phyloP scores from a whole-genome alignment of 2,888 invertebrate genomes.

The Listrodromus nycthemerus region DNA sequence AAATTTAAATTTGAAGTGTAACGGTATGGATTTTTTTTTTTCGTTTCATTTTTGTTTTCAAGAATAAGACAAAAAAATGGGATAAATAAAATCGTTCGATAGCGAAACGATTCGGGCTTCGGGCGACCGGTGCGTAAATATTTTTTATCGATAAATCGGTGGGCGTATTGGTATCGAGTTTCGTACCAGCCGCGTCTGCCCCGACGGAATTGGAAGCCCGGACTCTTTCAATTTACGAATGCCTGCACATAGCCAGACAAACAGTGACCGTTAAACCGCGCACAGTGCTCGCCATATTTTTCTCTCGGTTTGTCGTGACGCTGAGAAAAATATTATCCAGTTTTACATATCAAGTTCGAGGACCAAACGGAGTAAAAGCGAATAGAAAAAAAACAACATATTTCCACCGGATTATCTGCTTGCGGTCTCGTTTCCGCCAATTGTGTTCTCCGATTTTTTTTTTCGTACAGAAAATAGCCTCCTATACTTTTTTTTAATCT shows the following conservation, averaged over 20 bases:
- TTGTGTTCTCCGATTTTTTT: neutral
- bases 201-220: conserved; percentile 30
- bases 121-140: conserved; percentile 14
- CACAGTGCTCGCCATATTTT: conserved; percentile 49
- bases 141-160: conserved; percentile 64
- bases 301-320: neutral
- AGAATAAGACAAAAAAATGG: neutral
- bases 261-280: conserved; percentile 60
- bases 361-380: conserved; percentile 1
- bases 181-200: conserved; percentile 47
- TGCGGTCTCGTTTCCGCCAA: neutral
- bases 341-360: conserved; percentile 33
- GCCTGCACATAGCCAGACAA: conserved; percentile 46
- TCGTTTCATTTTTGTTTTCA: too few species aligned
- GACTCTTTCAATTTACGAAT: conserved; percentile 46
- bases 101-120: conserved; percentile 1
- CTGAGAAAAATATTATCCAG: conserved; percentile 18
- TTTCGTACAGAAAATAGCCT: neutral
- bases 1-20: too few species aligned
- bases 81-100: neutral
- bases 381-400: neutral
- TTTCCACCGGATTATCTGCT: neutral
- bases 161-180: conserved; percentile 69
- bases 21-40: too few species aligned
- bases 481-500: neutral